phyloP scores from a whole-genome alignment of 92 coral and sea anemone genomes.

The Zoanthus sansibaricus region DNA sequence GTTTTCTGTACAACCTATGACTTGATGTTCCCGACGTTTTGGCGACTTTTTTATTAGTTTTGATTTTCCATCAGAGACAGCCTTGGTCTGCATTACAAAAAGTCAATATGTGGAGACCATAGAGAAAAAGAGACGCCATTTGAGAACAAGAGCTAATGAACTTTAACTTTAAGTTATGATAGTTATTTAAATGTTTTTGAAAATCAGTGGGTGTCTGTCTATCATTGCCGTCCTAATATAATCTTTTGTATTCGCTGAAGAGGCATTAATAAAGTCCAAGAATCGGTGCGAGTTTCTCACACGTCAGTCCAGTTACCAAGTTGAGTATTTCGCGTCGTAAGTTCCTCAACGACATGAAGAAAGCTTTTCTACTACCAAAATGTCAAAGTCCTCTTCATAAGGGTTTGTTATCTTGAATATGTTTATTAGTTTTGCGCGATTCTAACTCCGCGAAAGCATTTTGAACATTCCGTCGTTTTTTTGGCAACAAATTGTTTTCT shows the following conservation, averaged over 20 bases:
- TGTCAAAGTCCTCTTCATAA: conserved; percentile 23
- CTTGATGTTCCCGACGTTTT: not conserved
- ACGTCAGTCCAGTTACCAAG: not conserved
- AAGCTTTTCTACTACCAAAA: not conserved
- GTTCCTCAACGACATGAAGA: conserved; percentile 36
- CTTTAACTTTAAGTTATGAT: conserved; percentile 30
- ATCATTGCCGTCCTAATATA: conserved; percentile 22
- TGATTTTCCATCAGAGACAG: not conserved
- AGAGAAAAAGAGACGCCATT: conserved; percentile 30
- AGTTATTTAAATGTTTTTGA: conserved; percentile 42
- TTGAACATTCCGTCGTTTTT: not conserved
- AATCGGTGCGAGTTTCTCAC: not conserved
- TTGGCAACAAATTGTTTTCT: not conserved
- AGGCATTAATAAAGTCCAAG: not conserved
- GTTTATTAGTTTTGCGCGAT: conserved; percentile 5
- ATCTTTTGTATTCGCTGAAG: conserved; percentile 37
- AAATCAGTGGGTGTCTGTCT: conserved; percentile 47
- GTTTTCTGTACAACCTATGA: not conserved
- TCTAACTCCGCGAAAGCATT: not conserved
- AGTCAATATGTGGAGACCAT: conserved; percentile 17
- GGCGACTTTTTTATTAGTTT: not conserved
- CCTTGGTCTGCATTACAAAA: not conserved
- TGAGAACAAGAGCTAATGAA: conserved; percentile 18
- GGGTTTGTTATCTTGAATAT: conserved; percentile 18
- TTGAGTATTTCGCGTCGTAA: conserved; percentile 3